Evolutionary conservation across 2,797 vertebrate species (phyloP), one percentile per base, ranked within the genome.

Genomic region (Trachops cirrhosus): DNA sequence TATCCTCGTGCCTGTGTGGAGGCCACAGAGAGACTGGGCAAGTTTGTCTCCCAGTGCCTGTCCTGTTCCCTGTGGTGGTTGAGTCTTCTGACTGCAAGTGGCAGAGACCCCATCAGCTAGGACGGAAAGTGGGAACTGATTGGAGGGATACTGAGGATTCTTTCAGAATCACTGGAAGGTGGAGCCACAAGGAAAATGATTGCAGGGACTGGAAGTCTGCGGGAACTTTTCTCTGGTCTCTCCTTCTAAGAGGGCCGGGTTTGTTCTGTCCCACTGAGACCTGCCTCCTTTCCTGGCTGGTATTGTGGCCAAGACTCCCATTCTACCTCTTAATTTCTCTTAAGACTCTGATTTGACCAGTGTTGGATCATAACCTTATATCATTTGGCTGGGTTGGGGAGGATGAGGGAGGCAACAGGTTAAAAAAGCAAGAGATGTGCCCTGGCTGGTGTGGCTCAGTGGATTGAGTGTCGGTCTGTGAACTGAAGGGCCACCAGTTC

Each of bases 21-120:
- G 97, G 99, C 99, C 18, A 97, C 98, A 16, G 99, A 99, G 97
- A 99, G 98, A 92, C 97, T 99, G 50, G 99, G 99, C 98, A 97
- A 98, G 97, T 84, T 34, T 79, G 41, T 80, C 16, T 91, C 62
- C 62, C 29, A 39, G 2, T 37, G 29, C 73, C 46, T 87, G 54
- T 54, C 44, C 86, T 15, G 10, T 73, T 91, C 46, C n/a, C 44
- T 85, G 1, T 37, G 26, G n/a, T 19, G 46, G 32, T 59, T 0
- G 2, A n/a, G 37, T 41, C n/a, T 86, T 93, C 79, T 78, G 39
- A 83, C 44, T 67, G 3, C 62, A 77, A 41, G 37, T 62, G 16
- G 83, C n/a, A 77, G 67, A 73, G 39, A 90, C 7, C 57, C 77
- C 6, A 77, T 59, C 18, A 79, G n/a, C 21, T 2, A 54, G 32